Evolutionary conservation across 2,113 vertebrate genomes (phyloP), one percentile per base, ranked within the genome.

Genomic region (Ariopsis seemanni): DNA sequence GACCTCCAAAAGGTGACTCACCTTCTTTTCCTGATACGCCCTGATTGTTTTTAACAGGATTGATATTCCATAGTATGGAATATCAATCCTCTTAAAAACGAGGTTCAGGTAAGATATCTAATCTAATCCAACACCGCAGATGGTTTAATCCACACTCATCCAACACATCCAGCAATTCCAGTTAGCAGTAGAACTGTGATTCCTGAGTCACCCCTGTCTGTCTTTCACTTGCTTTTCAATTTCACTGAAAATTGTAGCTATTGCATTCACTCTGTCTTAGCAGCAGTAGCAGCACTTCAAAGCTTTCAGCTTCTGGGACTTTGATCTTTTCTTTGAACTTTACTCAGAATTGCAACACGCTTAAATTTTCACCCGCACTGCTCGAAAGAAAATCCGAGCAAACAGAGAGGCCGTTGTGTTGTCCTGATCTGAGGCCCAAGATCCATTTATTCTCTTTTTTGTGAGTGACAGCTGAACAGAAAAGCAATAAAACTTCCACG

Each of bases 271-370:
- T 79, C 63, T 69, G 27, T 72, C 34, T 86, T 65, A 12, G 78
- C 18, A 53, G n/a, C 78, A 12, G 78, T 10, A 53, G 17, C 25
- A 52, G 55, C 78, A 82, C 85, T 69, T 81, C 65, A 86, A 72
- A 72, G 85, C 85, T 82, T 82, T 82, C 30, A 58, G 48, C 74
- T 52, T 55, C 22, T 14, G 52, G 22, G 78, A 69, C 77, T 86
- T 86, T 86, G 78, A 86, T 86, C 85, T 86, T 50, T 34, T 72
- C 78, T 86, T 86, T 86, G 85, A 81, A 65, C 52, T 81, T 81
- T 57, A 48, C 62, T 3, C 17, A 50, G 50, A 86, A 86, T 62
- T 80, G 62, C 48, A 67, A 17, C 27, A 30, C 4, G 2, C 50
- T 81, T 60, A 60, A 72, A 82, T 34, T 82, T 82, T 82, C 60